Conservation (phyloP, 1,140 invertebrate genomes). For the Drosophila willistoni region DNA sequence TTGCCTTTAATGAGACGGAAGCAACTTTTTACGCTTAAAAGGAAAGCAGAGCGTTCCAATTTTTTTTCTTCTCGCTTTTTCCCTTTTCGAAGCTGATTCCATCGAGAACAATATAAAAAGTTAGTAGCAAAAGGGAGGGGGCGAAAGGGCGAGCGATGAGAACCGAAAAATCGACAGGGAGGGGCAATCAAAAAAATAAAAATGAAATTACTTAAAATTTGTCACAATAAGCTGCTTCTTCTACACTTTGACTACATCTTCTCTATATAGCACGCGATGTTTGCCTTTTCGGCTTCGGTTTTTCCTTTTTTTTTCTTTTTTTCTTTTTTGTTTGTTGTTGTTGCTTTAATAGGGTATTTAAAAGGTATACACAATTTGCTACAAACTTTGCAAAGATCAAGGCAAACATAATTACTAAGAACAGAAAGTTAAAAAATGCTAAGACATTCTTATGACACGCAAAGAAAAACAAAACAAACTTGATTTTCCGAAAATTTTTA, state of each 20-base stretch:
- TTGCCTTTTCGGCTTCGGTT: constrained; percentile 50
- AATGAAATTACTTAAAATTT: constrained; percentile 81
- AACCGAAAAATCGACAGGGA: neutral
- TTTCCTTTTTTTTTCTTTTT: constrained; percentile 9
- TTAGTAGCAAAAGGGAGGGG: neutral
- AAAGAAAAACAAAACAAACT: too few relatives aligned
- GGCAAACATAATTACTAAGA: too few relatives aligned
- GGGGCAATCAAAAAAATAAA: constrained; percentile 59
- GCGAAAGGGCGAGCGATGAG: neutral
- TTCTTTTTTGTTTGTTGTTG: neutral
- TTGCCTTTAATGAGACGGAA: constrained; percentile 75
- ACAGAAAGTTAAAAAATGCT: too few relatives aligned
- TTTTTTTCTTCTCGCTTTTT: constrained; percentile 27
- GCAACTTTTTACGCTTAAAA: constrained; percentile 59
- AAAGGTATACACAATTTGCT: neutral
- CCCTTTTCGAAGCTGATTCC: constrained; percentile 31
- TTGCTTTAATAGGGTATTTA: neutral
- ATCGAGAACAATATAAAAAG: constrained; percentile 56
- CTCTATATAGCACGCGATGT: constrained; percentile 38
- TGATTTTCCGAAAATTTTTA: too few relatives aligned
- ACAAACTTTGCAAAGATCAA: too few relatives aligned
- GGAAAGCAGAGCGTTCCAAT: constrained; percentile 46
- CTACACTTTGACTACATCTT: neutral
- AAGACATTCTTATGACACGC: too few relatives aligned
- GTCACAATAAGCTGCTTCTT: constrained; percentile 70